phyloP scores from a whole-genome alignment of 2,888 invertebrate genomes.

The Lasioglossum morio region DNA sequence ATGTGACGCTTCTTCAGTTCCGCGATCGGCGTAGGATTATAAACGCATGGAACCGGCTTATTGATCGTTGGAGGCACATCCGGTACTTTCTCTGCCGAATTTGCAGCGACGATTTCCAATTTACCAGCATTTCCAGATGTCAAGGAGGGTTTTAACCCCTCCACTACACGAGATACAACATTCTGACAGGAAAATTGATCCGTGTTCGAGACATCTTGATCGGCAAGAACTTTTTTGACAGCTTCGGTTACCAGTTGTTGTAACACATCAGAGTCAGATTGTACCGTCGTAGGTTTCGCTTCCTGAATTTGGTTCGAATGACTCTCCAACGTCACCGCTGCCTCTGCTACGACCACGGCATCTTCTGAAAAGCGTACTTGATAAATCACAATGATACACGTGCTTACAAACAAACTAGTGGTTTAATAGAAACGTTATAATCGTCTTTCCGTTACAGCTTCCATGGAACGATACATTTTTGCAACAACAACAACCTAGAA shows the following conservation, averaged over 20 bases:
- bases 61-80: slow-evolving; percentile 77
- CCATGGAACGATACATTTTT: background rate
- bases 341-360: slow-evolving; percentile 63
- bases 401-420: background rate
- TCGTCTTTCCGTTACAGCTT: background rate
- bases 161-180: slow-evolving; percentile 86
- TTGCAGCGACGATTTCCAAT: slow-evolving; percentile 30
- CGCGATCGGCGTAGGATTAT: slow-evolving; percentile 89
- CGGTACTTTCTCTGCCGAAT: slow-evolving; percentile 64
- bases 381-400: background rate
- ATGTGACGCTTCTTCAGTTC: slow-evolving; percentile 86
- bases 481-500: background rate
- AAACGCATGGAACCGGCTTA: slow-evolving; percentile 81
- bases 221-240: slow-evolving; percentile 87
- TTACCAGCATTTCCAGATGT: slow-evolving; percentile 47
- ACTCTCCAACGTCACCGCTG: slow-evolving; percentile 62
- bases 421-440: background rate
- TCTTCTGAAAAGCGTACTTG: slow-evolving; percentile 71
- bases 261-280: slow-evolving; percentile 86
- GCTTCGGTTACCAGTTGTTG: slow-evolving; percentile 88
- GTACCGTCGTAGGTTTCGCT: slow-evolving; percentile 78
- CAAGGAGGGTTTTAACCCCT: slow-evolving; percentile 84
- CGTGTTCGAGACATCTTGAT: slow-evolving; percentile 84
- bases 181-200: slow-evolving; percentile 85
- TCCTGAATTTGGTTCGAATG: slow-evolving; percentile 71